Evolutionary conservation across 2,113 vertebrate species (phyloP).

Genomic region (rat (Rattus norvegicus)): GRCr8 NC_086023.1:130782001-130782500

Average conservation of each 20-base stretch:
- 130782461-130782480: not conserved
- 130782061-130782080: not conserved
- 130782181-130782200: not conserved
- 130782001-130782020: not conserved
- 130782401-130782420: not conserved
- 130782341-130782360: not conserved
- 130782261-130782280: not conserved
- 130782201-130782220: conserved; percentile 47
- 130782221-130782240: conserved; percentile 8
- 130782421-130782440: not conserved
- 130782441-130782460: not conserved
- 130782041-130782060: not conserved
- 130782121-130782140: not conserved
- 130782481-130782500: not conserved
- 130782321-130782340: not conserved
- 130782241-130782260: not conserved
- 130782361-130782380: not conserved
- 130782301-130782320: not conserved
- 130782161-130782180: not conserved
- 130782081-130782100: not conserved
- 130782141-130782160: not conserved
- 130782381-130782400: not conserved
- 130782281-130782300: not conserved
- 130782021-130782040: not conserved
- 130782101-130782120: not conserved